A percentile compares a stretch with the other conserved stretches of the same genome.
Evolutionary conservation across 1,140 invertebrate species (phyloP).

Genomic region (Drosophila athabasca): DNA sequence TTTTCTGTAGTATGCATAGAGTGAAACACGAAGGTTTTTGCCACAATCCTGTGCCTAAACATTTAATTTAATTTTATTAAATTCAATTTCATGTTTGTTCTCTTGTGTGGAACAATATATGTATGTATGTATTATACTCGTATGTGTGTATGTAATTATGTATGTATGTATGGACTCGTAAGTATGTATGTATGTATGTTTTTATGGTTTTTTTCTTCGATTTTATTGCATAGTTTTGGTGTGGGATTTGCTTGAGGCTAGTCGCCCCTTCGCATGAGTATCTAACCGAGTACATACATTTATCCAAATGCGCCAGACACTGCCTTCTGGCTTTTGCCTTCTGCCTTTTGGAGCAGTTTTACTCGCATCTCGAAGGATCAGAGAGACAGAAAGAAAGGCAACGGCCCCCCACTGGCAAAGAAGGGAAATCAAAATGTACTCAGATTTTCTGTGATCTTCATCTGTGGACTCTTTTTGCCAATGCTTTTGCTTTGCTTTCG

Average conservation of each 20-base stretch:
- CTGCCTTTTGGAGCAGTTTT: slow-evolving; percentile 13
- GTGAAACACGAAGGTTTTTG: slow-evolving; percentile 69
- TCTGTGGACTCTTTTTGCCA: too few relatives aligned
- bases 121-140: slow-evolving; percentile 9
- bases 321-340: slow-evolving; percentile 12
- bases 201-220: slow-evolving; percentile 18
- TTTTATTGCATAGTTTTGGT: slow-evolving; percentile 24
- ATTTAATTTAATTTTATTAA: slow-evolving; percentile 65
- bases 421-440: too few relatives aligned
- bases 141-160: slow-evolving; percentile 13
- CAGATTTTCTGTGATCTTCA: too few relatives aligned
- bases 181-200: slow-evolving; percentile 15
- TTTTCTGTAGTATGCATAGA: slow-evolving; percentile 36
- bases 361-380: slow-evolving; percentile 2
- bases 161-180: slow-evolving; percentile 4
- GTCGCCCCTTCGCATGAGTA: slow-evolving; percentile 33
- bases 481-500: background rate
- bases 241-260: slow-evolving; percentile 3
- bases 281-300: slow-evolving; percentile 39
- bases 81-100: slow-evolving; percentile 57
- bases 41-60: slow-evolving; percentile 66
- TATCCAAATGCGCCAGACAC: slow-evolving; percentile 19
- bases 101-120: slow-evolving; percentile 21
- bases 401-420: too few relatives aligned
- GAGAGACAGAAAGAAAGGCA: background rate